Base-by-base conservation (phyloP, 1,140 invertebrate genomes). In the Mycetomoellerius zeteki region DNA sequence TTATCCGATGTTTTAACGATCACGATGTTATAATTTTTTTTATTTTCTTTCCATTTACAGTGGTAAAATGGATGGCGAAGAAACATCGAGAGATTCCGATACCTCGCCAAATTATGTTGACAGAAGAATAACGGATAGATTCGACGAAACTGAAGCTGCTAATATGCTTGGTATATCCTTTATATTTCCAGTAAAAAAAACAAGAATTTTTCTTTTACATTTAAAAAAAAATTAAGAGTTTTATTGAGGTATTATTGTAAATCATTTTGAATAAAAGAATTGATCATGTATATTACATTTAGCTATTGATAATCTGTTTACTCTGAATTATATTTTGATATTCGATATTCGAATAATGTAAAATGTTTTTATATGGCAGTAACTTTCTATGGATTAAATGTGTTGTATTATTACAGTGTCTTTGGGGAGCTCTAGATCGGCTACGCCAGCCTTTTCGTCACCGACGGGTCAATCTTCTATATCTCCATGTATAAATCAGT, bases 111-210 rank as follows among this genome's bases (percentile, higher is more conserved):
- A 97, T 96, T 97, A 97, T 93, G 96, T 96, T 88, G 96, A 96
- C 88, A 93, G 96, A 85, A 96, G 98, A 91, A 96, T 97, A 88
- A 96, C 97, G 27, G 97, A 98, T 24, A 95, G 97, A 81, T 98
- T 98, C 95, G 98, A 99, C 93, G 99, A 99, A 96, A 99, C 98
- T 8, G 99, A 99, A 96, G 99, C 98, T 84, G 99, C 99, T 54
- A 99, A 99, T 95, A 99, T 99, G 98, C 96, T 99, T 69, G 97
- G 98, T 98, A 96, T 94, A 37, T 94, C 60, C 21, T 54, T 1
- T 75, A 85, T 84, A 30, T 50, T 58, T 56, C 58, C 5, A 84
- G 5, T 58, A 50, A 75, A 24, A 16, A 56, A 8, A 6, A 60
- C 27, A 47, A 80, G n/a, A 24, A 16, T 82, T 10, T 24, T 64